Conservation (phyloP, 2,113 vertebrate species). For the Pagrus major region DNA sequence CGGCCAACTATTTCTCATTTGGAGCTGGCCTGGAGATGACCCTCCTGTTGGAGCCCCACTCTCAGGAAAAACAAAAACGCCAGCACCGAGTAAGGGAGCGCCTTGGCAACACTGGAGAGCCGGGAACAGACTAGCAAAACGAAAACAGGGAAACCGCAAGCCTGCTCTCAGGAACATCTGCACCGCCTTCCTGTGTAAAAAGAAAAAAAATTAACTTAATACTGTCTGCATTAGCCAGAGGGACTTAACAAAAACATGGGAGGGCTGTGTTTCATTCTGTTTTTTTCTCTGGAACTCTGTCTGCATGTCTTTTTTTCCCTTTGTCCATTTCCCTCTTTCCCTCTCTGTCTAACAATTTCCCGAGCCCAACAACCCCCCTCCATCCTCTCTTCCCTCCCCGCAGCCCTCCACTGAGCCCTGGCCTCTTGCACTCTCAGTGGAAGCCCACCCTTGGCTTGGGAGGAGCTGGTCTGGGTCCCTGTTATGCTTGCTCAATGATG, state of each 20-base stretch:
- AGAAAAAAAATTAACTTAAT: slow-evolving; percentile 72
- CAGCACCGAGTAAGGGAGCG: slow-evolving; percentile 76
- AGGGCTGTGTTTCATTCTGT: slow-evolving; percentile 72
- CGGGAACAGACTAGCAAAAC: slow-evolving; percentile 74
- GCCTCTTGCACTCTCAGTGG: slow-evolving; percentile 74
- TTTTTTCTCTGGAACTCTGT: slow-evolving; percentile 74
- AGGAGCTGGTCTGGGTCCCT: slow-evolving; percentile 68
- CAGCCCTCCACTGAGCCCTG: slow-evolving; percentile 61
- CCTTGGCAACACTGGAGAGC: slow-evolving; percentile 79
- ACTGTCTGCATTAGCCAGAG: slow-evolving; percentile 79
- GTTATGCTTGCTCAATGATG: slow-evolving; percentile 80
- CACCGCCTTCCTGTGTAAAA: slow-evolving; percentile 79
- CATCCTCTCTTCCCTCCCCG: slow-evolving; percentile 42
- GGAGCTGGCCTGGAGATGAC: slow-evolving; percentile 86
- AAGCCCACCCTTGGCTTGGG: slow-evolving; percentile 76
- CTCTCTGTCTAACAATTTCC: slow-evolving; percentile 78
- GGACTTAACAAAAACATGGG: slow-evolving; percentile 77
- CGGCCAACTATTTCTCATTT: slow-evolving; percentile 86
- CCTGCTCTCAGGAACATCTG: slow-evolving; percentile 82
- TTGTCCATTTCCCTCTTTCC: slow-evolving; percentile 79
- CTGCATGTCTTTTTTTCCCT: slow-evolving; percentile 71
- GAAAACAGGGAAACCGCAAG: slow-evolving; percentile 82
- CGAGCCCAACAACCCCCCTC: slow-evolving; percentile 47
- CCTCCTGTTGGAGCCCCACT: slow-evolving; percentile 82
- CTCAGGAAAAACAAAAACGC: slow-evolving; percentile 82